These are phyloP conservation scores for Metopolophium dirhodum DNA, from an alignment of 1,140 invertebrate genomes.

Conservation along the genomic window DNA sequence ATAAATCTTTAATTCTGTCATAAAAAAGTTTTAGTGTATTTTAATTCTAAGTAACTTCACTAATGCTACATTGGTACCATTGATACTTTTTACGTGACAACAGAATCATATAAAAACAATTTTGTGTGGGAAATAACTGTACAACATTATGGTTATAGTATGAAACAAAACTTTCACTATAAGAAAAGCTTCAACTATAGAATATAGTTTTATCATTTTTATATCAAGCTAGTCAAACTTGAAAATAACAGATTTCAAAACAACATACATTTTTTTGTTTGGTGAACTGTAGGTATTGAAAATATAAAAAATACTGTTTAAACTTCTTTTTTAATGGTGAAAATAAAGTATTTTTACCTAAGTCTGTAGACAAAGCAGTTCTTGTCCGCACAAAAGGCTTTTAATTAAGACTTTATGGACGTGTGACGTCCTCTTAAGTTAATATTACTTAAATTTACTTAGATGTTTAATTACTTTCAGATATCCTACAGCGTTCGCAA, in stretches of 20 bases:
- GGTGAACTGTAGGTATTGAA: neutral
- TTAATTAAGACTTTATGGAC: neutral
- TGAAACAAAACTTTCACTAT: neutral
- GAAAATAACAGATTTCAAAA: neutral
- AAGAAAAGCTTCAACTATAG: neutral
- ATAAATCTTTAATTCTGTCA: neutral
- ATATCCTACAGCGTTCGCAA: constrained; percentile 55
- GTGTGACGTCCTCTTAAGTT: neutral
- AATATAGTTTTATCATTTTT: neutral
- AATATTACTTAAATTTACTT: neutral
- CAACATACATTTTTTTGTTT: neutral
- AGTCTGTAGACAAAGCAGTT: neutral
- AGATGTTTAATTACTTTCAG: constrained; percentile 49
- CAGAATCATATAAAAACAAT: neutral
- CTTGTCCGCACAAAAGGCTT: neutral
- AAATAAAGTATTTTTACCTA: neutral
- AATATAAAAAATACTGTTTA: neutral
- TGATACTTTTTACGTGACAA: neutral
- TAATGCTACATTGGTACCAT: neutral
- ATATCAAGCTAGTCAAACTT: neutral
- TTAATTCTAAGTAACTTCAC: neutral
- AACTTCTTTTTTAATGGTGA: neutral
- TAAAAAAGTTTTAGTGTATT: neutral
- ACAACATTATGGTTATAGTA: neutral
- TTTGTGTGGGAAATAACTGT: neutral